Percentiles rank a stretch among this genome's conserved stretches.
These are phyloP conservation scores for Diabrotica virgifera DNA, from an alignment of 1,140 invertebrate species.

Conservation along the genomic window DNA sequence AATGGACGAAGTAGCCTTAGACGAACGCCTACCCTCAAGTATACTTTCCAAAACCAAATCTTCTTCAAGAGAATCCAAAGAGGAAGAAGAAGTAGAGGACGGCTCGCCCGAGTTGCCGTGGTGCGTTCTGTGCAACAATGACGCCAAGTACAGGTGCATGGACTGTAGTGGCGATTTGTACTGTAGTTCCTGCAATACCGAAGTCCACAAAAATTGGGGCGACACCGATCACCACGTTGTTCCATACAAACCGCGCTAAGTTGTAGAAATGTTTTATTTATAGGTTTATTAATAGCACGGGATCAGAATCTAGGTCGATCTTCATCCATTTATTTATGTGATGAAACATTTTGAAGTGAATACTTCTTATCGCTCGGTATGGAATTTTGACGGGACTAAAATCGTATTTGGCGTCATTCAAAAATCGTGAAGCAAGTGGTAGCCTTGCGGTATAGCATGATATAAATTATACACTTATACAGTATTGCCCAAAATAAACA, in stretches of 20 bases:
- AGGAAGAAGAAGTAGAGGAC: constrained; percentile 23
- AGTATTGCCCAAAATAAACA: no score
- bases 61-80: constrained; percentile 18
- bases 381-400: no score
- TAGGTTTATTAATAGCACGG: no score
- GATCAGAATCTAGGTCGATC: no score
- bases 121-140: constrained; percentile 75
- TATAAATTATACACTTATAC: no score
- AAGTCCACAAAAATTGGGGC: constrained; percentile 50
- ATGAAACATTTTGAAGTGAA: no score
- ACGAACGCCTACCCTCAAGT: constrained; percentile 34
- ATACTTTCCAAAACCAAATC: constrained; percentile 19
- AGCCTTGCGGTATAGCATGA: no score
- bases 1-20: constrained; percentile 45
- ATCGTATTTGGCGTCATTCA: no score
- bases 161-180: constrained; percentile 71
- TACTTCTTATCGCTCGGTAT: no score
- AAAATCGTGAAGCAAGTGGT: no score
- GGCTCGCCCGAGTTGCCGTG: constrained; percentile 63
- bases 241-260: constrained; percentile 29
- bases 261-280: not conserved
- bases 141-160: constrained; percentile 64
- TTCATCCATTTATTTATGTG: no score
- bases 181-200: constrained; percentile 63
- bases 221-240: constrained; percentile 43